phyloP scores from a whole-genome alignment of 2,797 vertebrate genomes.

The Tokudaia tokunoshimensis region DNA sequence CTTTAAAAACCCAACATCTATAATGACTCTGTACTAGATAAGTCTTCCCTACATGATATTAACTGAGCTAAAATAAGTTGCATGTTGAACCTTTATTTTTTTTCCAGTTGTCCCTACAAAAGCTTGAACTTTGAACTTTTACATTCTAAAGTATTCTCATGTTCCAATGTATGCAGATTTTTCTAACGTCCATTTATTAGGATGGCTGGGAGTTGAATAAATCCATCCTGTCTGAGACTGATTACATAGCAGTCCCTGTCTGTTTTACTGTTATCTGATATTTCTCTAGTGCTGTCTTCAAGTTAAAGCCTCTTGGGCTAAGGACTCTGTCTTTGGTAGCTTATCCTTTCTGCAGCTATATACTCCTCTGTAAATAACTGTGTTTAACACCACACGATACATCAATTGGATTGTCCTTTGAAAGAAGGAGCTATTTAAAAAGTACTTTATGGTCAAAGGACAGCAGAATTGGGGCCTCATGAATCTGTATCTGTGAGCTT shows the following conservation, averaged over 20 bases:
- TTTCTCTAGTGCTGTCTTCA: constrained; percentile 74
- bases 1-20: neutral
- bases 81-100: neutral
- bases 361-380: constrained; percentile 73
- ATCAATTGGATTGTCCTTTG: constrained; percentile 60
- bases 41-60: neutral
- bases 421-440: constrained; percentile 72
- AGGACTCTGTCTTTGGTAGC: constrained; percentile 69
- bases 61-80: constrained; percentile 33
- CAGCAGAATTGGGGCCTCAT: constrained; percentile 18
- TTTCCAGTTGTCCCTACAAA: constrained; percentile 31
- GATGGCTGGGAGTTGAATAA: neutral
- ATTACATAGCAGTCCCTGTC: neutral
- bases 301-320: constrained; percentile 75
- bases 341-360: constrained; percentile 74
- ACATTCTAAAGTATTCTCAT: neutral
- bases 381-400: constrained; percentile 60
- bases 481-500: neutral
- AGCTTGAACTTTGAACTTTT: neutral
- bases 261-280: constrained; percentile 64
- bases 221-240: neutral
- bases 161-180: neutral
- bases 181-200: constrained; percentile 38
- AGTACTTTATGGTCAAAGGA: constrained; percentile 27
- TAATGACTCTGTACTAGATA: neutral